Percentiles rank a stretch among this genome's conserved stretches.
These are phyloP conservation scores for Ptychodera flava DNA, from an alignment of 35 echinoderm and acorn worm species.

Conservation along the genomic window DNA sequence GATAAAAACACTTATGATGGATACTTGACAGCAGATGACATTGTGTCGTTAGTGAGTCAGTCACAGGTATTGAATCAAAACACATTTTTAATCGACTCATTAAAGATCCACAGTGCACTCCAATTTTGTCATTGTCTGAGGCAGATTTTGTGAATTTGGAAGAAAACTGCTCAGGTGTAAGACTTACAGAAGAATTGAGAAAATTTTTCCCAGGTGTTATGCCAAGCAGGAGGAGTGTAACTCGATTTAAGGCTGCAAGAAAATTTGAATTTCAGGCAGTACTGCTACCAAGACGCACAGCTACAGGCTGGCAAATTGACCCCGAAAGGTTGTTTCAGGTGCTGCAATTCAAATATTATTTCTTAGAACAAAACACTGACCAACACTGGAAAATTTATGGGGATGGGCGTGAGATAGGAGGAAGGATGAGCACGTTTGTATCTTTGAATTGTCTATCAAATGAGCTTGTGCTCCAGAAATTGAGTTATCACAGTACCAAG, in stretches of 20 bases:
- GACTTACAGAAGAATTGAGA: conserved; percentile 3
- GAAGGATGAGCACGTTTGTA: conserved; percentile 14
- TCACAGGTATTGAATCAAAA: not conserved
- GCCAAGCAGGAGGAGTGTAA: not conserved
- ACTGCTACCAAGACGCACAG: conserved; percentile 24
- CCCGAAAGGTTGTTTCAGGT: conserved; percentile 30
- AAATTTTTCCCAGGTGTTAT: conserved; percentile 7
- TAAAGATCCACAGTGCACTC: not conserved
- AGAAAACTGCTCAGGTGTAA: conserved; percentile 18
- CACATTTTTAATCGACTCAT: not conserved
- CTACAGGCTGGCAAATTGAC: conserved; percentile 39
- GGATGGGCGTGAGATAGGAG: conserved; percentile 30
- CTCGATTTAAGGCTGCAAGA: not conserved
- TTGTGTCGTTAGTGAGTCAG: not conserved
- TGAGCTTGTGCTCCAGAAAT: conserved; percentile 10
- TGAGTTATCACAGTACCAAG: conserved; percentile 14
- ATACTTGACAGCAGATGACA: not conserved
- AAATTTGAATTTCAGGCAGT: conserved; percentile 28
- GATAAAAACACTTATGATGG: not conserved
- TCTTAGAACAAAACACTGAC: not conserved
- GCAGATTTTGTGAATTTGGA: conserved; percentile 16
- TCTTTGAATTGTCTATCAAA: not conserved
- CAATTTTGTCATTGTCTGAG: not conserved
- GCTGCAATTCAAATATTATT: conserved; percentile 29
- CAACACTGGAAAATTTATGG: conserved; percentile 29